These are phyloP conservation scores for Notolabrus celidotus DNA, from an alignment of 2,797 vertebrate genomes.

Conservation along the genomic window DNA sequence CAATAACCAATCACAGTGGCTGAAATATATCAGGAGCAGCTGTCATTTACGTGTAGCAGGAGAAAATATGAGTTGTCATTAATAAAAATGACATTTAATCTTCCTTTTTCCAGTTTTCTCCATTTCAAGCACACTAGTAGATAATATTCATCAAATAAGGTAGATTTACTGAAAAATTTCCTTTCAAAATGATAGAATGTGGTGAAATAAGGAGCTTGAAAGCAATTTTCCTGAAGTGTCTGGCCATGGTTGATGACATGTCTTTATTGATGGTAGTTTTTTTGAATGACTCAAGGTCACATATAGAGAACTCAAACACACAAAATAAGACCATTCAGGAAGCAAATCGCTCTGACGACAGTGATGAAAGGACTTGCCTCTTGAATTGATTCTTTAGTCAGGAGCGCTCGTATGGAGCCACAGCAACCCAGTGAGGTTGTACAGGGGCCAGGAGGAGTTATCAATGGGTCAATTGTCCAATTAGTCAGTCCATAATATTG, in stretches of 20 bases:
- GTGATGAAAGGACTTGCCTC: not conserved
- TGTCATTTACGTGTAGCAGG: not conserved
- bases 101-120: not conserved
- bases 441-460: not conserved
- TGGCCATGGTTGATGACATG: not conserved
- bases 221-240: not conserved
- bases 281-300: conserved; percentile 7
- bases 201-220: not conserved
- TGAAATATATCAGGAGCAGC: not conserved
- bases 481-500: conserved; percentile 25
- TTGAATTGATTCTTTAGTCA: conserved; percentile 17
- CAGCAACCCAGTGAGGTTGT: not conserved
- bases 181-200: conserved; percentile 9
- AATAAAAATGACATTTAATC: not conserved
- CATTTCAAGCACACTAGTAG: not conserved
- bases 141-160: not conserved
- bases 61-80: not conserved
- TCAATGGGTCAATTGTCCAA: conserved; percentile 23
- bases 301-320: not conserved
- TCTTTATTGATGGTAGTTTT: conserved; percentile 1
- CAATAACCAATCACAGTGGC: not conserved
- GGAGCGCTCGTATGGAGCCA: not conserved
- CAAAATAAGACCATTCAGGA: not conserved
- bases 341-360: not conserved
- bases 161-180: not conserved